Evolutionary conservation across 2,113 vertebrate genomes (phyloP), one percentile per base, ranked within the genome.

Genomic region (Cygnus buccinator): DNA sequence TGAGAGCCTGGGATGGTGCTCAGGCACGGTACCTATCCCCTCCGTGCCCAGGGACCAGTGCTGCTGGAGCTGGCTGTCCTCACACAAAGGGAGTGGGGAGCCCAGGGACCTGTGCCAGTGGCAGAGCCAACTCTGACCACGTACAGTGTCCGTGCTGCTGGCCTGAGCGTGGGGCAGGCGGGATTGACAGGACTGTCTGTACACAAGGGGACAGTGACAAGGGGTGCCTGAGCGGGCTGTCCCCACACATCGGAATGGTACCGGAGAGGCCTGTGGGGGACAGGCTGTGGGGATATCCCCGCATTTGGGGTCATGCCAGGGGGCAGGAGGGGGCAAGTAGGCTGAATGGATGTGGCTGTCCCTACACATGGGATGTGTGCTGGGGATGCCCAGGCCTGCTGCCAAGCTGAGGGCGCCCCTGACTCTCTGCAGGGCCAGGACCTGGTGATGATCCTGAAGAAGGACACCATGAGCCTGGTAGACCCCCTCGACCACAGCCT

Each of bases 381-480:
- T 62, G 62, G 50, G 28, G 7, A 13, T 9, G 7, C 33, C 43
- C 67, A 61, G 76, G 52, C 37, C 3, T 1, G 11, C 54, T 65
- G 67, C 75, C 37, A 50, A 50, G 55, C 71, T 96, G 76, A 93
- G 58, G 62, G 50, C 66, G 26, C 33, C 3, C 0, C 31, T 86
- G 55, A 57, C 39, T 72, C 57, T 54, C 63, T 33, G 26, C 96
- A 99, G 99, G 99, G 99, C 79, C 98, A 99, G 86, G 99, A 99
- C 93, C 99, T 99, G 98, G 98, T 99, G 97, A 98, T 99, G 98
- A 99, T 99, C 77, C 97, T 99, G 94, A 99, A 99, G 98, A 99
- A 99, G 92, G 99, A 99, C 97, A 99, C 98, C 18, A 98, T 99
- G 97, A 99, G 98, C 76, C 95, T 99, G 52, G 97, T 99, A 97